A percentile compares a stretch with the other conserved stretches of the same genome.
phyloP scores from a whole-genome alignment of 2,113 vertebrate genomes.

The Xiphias gladius region DNA sequence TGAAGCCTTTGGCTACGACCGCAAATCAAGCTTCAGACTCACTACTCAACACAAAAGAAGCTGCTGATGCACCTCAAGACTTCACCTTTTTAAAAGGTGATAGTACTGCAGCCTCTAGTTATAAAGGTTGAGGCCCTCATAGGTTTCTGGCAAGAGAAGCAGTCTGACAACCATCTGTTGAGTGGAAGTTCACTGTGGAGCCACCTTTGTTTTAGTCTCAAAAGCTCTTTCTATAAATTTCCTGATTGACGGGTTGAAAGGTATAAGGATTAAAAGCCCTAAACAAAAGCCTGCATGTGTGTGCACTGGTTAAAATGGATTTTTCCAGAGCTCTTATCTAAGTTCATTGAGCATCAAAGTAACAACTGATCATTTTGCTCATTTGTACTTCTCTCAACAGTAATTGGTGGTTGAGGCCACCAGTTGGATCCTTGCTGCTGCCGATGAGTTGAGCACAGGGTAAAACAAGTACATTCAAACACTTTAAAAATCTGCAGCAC shows the following conservation, averaged over 20 bases:
- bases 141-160: conserved; percentile 9
- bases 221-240: neutral
- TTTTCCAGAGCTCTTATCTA: neutral
- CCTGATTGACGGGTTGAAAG: neutral
- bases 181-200: conserved; percentile 4
- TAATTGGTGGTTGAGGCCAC: neutral
- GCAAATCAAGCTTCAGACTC: conserved; percentile 25
- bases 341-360: neutral
- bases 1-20: conserved; percentile 9
- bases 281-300: neutral
- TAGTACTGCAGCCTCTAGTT: conserved; percentile 1
- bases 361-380: neutral
- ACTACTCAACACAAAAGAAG: neutral
- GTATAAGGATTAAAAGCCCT: neutral
- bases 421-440: neutral
- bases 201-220: conserved; percentile 1
- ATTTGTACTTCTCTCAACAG: neutral
- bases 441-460: neutral
- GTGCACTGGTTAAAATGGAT: neutral
- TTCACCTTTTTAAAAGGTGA: conserved; percentile 9
- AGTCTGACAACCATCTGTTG: conserved; percentile 6
- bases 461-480: no score
- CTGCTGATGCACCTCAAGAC: neutral
- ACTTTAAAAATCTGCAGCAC: conserved; percentile 4
- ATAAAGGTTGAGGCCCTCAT: neutral